A percentile compares a stretch with the other conserved stretches of the same genome.
phyloP scores from a whole-genome alignment of 1,140 invertebrate genomes.

The Centruroides vittatus region DNA sequence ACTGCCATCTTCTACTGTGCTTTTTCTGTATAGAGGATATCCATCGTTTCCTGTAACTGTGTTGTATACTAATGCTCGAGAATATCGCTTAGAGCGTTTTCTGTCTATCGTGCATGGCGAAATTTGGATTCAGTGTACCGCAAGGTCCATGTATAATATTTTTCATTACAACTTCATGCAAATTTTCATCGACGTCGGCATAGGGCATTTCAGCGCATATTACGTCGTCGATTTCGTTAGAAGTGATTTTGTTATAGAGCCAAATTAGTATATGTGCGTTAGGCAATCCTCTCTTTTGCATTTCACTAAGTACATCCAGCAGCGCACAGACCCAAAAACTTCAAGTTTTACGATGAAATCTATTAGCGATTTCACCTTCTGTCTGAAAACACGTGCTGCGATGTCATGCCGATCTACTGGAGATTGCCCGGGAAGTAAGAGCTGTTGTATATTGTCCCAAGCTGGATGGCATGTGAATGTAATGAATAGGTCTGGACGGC shows the following conservation, averaged over 20 bases:
- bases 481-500: no score
- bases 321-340: slow-evolving; percentile 2
- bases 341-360: slow-evolving; percentile 6
- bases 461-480: no score
- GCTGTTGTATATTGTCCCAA: slow-evolving; percentile 32
- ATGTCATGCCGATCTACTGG: slow-evolving; percentile 27
- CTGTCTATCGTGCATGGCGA: slow-evolving; percentile 20
- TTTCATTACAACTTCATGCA: slow-evolving; percentile 26
- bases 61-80: slow-evolving; percentile 3
- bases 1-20: slow-evolving; percentile 20
- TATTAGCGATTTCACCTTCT: slow-evolving; percentile 26
- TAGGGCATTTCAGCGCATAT: slow-evolving; percentile 41
- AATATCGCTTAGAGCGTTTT: slow-evolving; percentile 18
- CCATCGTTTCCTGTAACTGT: slow-evolving; percentile 7
- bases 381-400: slow-evolving; percentile 27
- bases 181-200: slow-evolving; percentile 25
- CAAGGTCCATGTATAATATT: slow-evolving; percentile 29
- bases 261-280: slow-evolving; percentile 28
- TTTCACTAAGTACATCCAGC: slow-evolving; percentile 17
- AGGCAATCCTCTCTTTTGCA: slow-evolving; percentile 32
- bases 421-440: slow-evolving; percentile 21
- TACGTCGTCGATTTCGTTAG: slow-evolving; percentile 30
- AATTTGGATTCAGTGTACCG: slow-evolving; percentile 14
- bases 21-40: slow-evolving; percentile 31
- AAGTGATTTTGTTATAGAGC: slow-evolving; percentile 1